A percentile compares a stretch with the other conserved stretches of the same genome.
Conservation (phyloP, 2,113 vertebrate genomes). For the Panthera uncia region DNA sequence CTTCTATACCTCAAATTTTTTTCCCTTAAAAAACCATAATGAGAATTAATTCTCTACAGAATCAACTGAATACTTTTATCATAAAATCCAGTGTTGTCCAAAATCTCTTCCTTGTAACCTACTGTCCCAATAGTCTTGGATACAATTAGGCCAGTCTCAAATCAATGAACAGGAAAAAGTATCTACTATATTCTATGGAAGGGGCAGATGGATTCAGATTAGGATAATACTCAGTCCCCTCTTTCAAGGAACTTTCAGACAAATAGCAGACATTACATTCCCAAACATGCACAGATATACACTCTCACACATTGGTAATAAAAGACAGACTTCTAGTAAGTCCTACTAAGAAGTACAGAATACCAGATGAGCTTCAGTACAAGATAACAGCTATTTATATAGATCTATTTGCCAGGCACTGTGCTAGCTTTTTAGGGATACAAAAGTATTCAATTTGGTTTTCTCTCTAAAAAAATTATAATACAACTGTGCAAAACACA, state of each 20-base stretch:
- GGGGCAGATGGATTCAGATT: neutral
- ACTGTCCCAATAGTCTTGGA: neutral
- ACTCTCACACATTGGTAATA: neutral
- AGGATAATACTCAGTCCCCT: neutral
- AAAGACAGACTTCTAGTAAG: neutral
- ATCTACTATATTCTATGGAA: neutral
- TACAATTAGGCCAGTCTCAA: neutral
- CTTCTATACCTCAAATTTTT: neutral
- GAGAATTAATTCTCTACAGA: neutral
- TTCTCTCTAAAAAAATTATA: neutral
- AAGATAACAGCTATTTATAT: neutral
- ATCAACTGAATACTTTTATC: neutral
- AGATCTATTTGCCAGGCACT: neutral
- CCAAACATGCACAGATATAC: neutral
- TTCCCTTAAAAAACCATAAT: neutral
- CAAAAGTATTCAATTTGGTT: neutral
- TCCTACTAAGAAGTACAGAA: neutral
- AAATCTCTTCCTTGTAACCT: neutral
- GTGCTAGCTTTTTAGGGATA: neutral
- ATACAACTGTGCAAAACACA: neutral
- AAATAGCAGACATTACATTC: neutral
- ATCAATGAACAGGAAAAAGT: neutral
- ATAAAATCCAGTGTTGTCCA: neutral
- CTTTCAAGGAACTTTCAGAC: constrained; percentile 26
- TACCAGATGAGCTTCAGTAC: neutral